Evolutionary conservation across 1,140 invertebrate genomes (phyloP).

Genomic region (Aradophagus sp.): DNA sequence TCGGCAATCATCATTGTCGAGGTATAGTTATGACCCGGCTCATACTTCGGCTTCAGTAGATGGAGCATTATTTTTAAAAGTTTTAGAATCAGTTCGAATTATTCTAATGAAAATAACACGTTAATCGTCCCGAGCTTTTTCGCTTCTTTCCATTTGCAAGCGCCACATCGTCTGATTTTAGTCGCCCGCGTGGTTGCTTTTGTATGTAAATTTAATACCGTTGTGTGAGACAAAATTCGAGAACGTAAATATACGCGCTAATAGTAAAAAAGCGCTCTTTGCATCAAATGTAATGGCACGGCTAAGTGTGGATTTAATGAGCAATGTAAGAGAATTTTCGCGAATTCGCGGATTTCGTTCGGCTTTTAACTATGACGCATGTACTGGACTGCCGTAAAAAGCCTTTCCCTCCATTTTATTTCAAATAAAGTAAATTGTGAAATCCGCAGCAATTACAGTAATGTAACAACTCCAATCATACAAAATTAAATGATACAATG

Average conservation of each 20-base stretch:
- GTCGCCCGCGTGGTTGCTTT: slow-evolving; percentile 1
- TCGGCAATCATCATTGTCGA: slow-evolving; percentile 36
- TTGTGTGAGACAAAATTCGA: slow-evolving; percentile 19
- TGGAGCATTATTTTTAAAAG: slow-evolving; percentile 12
- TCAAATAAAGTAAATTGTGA: too few relatives aligned
- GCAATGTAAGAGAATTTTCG: slow-evolving; percentile 17
- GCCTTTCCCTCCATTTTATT: too few relatives aligned
- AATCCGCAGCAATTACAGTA: too few relatives aligned
- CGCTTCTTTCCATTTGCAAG: slow-evolving; percentile 21
- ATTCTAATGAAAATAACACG: slow-evolving; percentile 14
- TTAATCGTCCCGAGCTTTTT: slow-evolving; percentile 16
- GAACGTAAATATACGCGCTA: slow-evolving; percentile 13
- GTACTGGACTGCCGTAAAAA: too few relatives aligned
- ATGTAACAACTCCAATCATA: too few relatives aligned
- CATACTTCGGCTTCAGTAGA: slow-evolving; percentile 3
- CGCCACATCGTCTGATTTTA: slow-evolving; percentile 13
- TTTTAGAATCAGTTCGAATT: slow-evolving; percentile 4
- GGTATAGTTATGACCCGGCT: slow-evolving; percentile 1
- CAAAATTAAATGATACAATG: too few relatives aligned
- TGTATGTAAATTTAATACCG: slow-evolving; percentile 39
- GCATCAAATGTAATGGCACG: slow-evolving; percentile 16
- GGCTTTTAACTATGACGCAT: too few relatives aligned
- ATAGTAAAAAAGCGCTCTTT: slow-evolving; percentile 29
- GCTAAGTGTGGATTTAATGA: slow-evolving; percentile 23
- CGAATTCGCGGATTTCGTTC: slow-evolving; percentile 10